Evolutionary conservation across 2,797 vertebrate species (phyloP), one percentile per base, ranked within the genome.

Genomic region (Melanogrammus aeglefinus): DNA sequence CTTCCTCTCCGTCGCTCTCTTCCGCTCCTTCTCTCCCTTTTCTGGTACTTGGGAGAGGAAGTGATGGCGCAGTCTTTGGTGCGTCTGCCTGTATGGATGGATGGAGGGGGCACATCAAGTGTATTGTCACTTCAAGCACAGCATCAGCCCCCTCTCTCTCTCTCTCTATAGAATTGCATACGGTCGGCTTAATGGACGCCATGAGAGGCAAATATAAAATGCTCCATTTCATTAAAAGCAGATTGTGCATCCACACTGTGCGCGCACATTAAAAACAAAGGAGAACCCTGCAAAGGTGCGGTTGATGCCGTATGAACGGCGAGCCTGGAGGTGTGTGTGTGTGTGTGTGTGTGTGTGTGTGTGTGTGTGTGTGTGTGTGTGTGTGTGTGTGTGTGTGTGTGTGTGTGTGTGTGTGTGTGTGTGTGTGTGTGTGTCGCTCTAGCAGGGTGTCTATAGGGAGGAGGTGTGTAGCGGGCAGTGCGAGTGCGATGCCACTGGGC

Each of bases 401-500:
- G 80, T 33, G 74, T 77, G 51, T 57, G 77, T 74, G 80, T 86
- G 84, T 81, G 74, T 36, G 39, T 81, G 82, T 35, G 76, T 81
- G 83, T 76, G 79, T 78, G 79, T 90, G 31, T 33, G 31, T 33
- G 31, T 33, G 31, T 4, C 31, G 31, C 31, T 33, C 78, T 35
- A 38, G 33, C 38, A 57, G 72, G 83, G 86, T 83, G 78, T 87
- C 88, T 87, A 77, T 75, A 83, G 88, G 92, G 90, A 90, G 91
- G 91, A 88, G 86, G 88, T 84, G 87, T 79, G 86, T 85, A 84
- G 85, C 84, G 88, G 85, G 86, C 89, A 86, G 84, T 27, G 44
- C 31, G 69, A 33, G 69, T 86, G 86, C 88, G 79, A 90, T 92
- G 92, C 92, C 91, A 93, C 92, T 88, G 90, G 91, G 91, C 92